phyloP scores from a whole-genome alignment of 2,113 vertebrate species.

The Trogon melanurus region DNA sequence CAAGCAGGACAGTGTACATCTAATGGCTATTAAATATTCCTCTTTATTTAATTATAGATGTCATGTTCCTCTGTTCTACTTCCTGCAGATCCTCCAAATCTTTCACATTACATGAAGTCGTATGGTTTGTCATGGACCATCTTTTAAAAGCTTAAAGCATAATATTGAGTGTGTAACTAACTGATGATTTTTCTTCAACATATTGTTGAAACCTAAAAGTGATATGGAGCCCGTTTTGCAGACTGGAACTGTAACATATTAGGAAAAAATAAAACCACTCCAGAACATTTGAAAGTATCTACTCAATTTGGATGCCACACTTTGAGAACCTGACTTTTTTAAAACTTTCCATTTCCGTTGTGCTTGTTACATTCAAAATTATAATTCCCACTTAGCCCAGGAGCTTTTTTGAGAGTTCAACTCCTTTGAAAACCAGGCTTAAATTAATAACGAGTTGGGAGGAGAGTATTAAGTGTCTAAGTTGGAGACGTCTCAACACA shows the following conservation, averaged over 20 bases:
- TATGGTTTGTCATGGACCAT: neutral
- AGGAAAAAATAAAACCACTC: rapidly evolving
- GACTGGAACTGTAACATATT: neutral
- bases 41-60: constrained; percentile 26
- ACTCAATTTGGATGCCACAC: neutral
- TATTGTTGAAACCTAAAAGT: neutral
- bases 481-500: neutral
- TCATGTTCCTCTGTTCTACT: neutral
- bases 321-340: neutral
- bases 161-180: neutral
- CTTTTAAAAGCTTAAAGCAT: neutral
- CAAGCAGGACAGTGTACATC: neutral
- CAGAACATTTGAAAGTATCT: neutral
- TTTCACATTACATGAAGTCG: neutral
- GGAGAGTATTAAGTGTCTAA: neutral
- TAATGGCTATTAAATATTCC: constrained; percentile 23
- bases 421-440: neutral
- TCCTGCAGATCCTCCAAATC: constrained; percentile 7
- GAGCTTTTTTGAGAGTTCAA: neutral
- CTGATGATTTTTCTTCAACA: neutral
- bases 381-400: neutral
- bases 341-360: rapidly evolving
- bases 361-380: neutral
- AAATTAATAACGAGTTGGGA: neutral
- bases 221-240: neutral